A percentile compares a stretch with the other conserved stretches of the same genome.
Evolutionary conservation across 2,888 invertebrate genomes (phyloP).

Genomic region (Frankliniella fusca): DNA sequence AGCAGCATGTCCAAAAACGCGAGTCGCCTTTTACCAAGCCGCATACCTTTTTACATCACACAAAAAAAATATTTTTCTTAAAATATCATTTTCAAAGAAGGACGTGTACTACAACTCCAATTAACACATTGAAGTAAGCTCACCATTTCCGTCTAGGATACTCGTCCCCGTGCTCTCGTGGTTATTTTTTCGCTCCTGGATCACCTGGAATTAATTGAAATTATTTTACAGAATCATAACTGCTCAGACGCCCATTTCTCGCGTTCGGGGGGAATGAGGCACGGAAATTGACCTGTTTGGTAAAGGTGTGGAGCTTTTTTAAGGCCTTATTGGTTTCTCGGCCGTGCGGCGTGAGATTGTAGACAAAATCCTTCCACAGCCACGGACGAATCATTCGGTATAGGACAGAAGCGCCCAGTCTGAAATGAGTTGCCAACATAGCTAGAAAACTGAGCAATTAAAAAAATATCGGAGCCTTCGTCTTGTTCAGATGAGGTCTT

Average conservation of each 20-base stretch:
- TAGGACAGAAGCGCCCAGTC: neutral
- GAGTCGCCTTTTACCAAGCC: neutral
- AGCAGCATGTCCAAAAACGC: constrained; percentile 12
- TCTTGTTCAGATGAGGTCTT: neutral
- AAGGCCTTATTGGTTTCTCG: constrained; percentile 50
- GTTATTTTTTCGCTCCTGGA: neutral
- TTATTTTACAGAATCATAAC: too few species aligned
- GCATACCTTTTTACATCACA: too few species aligned
- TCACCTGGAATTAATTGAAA: neutral
- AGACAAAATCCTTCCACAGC: constrained; percentile 52
- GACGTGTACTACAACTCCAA: too few species aligned
- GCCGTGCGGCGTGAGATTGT: constrained; percentile 47
- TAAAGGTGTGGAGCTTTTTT: constrained; percentile 52
- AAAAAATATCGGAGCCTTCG: too few species aligned
- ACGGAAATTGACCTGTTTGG: constrained; percentile 47
- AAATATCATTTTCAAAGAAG: too few species aligned
- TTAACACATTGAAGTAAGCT: neutral
- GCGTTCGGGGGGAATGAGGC: too few species aligned
- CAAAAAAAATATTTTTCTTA: too few species aligned
- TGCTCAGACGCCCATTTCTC: too few species aligned
- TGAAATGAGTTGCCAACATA: neutral
- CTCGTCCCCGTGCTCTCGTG: neutral
- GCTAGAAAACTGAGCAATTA: too few species aligned
- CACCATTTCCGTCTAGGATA: neutral
- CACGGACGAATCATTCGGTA: constrained; percentile 42